Base-by-base conservation (phyloP, 2,797 vertebrate genomes). In the Microcaecilia unicolor region DNA sequence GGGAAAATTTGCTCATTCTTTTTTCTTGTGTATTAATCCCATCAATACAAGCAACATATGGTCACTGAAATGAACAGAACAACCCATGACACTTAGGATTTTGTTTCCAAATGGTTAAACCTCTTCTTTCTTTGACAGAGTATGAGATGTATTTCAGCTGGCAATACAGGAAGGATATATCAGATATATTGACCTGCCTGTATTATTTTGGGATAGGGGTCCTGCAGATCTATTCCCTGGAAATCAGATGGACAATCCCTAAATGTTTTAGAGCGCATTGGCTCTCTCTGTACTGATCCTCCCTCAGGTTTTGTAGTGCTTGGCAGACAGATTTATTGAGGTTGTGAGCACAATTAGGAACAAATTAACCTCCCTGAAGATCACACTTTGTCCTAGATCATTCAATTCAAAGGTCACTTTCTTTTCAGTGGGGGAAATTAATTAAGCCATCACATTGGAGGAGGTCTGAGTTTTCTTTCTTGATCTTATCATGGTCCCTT, bases 291-390 rank as follows among this genome's bases (percentile, higher is more conserved):
- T 41, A 58, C 1, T 7, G 37, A 33, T 47, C 64, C 48, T 65
- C 61, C 51, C 58, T 50, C 31, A 15, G 56, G 50, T 45, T 65
- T 55, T 50, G 30, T 55, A 58, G 50, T 29, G 41, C 34, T 2
- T 15, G 62, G 48, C 42, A 72, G 55, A 55, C 48, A 66, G 56
- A 67, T 76, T 70, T 72, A 65, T 55, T 52, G 48, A 58, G 39
- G 51, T 67, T 58, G 67, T 66, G 51, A 53, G 43, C 42, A 47
- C 58, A 70, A 70, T 73, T 61, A 67, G 60, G 50, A 67, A 69
- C 67, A 76, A 69, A 73, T 70, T 66, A 70, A 37, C 57, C 49
- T 74, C 64, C 42, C 30, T 58, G 41, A 45, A 33, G 66, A 63
- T 60, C 55, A 39, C 57, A 37, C 41, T 23, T 37, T 58, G 51